Base-by-base conservation (phyloP, 2,888 invertebrate species). In the Trissolcus brochymenae region DNA sequence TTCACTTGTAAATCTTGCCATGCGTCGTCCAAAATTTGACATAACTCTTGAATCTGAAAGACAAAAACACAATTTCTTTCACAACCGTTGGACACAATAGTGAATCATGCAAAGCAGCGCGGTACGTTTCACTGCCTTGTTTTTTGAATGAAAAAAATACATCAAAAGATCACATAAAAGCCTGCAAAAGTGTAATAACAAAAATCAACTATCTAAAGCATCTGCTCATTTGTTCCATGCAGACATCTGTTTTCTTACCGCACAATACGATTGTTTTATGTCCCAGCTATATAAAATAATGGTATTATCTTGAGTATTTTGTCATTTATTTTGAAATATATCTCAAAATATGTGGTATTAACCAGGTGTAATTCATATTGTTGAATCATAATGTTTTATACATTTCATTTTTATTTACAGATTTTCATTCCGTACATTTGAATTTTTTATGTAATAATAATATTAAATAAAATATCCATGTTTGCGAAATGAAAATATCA, bases 1-100 rank as follows among this genome's bases (percentile, higher is more conserved):
- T 93, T 93, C 17, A 92, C 91, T 43, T 94, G 92, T 9, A 97
- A 91, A 60, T 94, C 93, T 11, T 91, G 89, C 96, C 97, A 97
- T 0, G 94, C 92, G 1, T 92, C 90, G 79, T 93, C 91, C 46
- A 98, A 88, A 80, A 93, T 92, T 25, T 91, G 90, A 88, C 96
- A 96, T 25, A 97, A 92, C 13, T 92, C 92, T 83, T 93, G 91
- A 82, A 98, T 94, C 94, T 94, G 88, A 46, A 46, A 46, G 46
- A 46, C n/a, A 46, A 6, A 46, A 14, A n/a, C 6, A 41, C 53
- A 65, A 43, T 43, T 46, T 40, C 25, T 19, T 19, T 51, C 53
- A 51, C 29, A 46, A 46, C 46, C 16, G 16, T 46, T 11, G 9
- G 11, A 35, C 35, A 46, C 46, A 16, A 16, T 46, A 6, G 14